Base-by-base conservation (phyloP, 2,797 vertebrate species). In the Pelodytes ibericus region DNA sequence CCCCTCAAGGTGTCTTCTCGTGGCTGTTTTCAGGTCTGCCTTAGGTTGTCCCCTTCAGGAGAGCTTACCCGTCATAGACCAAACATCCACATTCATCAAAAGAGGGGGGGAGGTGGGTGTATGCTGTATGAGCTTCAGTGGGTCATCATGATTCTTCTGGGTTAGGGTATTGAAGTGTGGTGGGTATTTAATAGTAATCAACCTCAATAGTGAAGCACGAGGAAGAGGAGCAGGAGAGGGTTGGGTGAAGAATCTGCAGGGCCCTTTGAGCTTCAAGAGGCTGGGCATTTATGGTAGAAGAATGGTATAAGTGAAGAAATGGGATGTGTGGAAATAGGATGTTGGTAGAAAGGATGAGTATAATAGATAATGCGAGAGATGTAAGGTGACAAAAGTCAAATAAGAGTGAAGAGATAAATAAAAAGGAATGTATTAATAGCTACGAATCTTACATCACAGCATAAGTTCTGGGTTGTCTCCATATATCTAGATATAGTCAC, bases 11-110 rank as follows among this genome's bases (percentile, higher is more conserved):
- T 33, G 24, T 64, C 79, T 85, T 85, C 76, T 81, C 92, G 91
- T 63, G 90, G 91, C 93, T 92, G 89, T 93, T 90, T 92, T 94
- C 90, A 73, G 70, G 95, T 95, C 96, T 96, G 95, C 93, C 95
- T 98, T 97, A 96, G 96, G 95, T 96, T 91, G 95, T 94, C 94
- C 96, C 90, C 75, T 83, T 86, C 87, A 94, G 95, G 95, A 95
- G 49, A 96, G 95, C 95, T 97, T 97, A 98, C 95, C 96, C 95
- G 95, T 98, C 96, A 92, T 92, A 86, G 95, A 94, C 95, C 94
- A 97, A 87, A 95, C 95, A 96, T 94, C 94, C 96, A 92, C 95
- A 93, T 85, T 94, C 89, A 89, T 15, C 29, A 7, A n/a, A 53
- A 56, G 44, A 31, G 41, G 62, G 33, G 5, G 59, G 62, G 81